Percentiles rank a stretch among this genome's conserved stretches.
Conservation (phyloP, 2,113 vertebrate genomes). For the Gnathochromis pfefferi region DNA sequence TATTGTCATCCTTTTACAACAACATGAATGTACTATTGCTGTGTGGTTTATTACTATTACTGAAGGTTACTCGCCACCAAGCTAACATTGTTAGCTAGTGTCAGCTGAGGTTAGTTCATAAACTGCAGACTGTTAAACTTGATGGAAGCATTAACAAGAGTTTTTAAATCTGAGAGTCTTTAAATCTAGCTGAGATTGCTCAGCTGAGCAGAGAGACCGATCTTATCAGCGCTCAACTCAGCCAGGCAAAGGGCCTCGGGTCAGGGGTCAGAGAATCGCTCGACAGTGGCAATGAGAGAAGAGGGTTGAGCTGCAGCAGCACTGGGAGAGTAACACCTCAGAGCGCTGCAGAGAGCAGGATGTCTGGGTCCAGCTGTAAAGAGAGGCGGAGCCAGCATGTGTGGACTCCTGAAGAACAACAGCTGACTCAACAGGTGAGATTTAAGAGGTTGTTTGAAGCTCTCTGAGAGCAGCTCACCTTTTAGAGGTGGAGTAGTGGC, state of each 20-base stretch:
- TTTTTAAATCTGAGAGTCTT: too few relatives aligned
- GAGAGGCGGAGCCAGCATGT: not conserved
- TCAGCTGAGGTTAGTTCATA: too few relatives aligned
- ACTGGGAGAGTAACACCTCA: constrained; percentile 6
- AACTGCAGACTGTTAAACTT: too few relatives aligned
- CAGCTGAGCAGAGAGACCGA: constrained; percentile 80
- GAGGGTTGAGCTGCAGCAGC: not conserved
- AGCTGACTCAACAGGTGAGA: constrained; percentile 26
- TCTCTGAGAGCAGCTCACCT: not conserved
- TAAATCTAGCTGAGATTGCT: too few relatives aligned
- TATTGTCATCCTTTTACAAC: too few relatives aligned
- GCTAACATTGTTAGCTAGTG: too few relatives aligned
- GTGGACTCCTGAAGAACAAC: not conserved
- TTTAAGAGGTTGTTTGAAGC: not conserved
- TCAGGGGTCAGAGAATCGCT: not conserved
- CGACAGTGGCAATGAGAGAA: not conserved
- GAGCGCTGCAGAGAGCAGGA: not conserved
- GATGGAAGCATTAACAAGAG: too few relatives aligned
- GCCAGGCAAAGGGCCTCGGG: constrained; percentile 22
- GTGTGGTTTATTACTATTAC: too few relatives aligned
- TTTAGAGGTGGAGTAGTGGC: not conserved
- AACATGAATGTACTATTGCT: too few relatives aligned
- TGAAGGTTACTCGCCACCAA: too few relatives aligned
- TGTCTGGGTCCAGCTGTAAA: not conserved
- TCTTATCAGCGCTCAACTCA: constrained; percentile 73